Evolutionary conservation across 2,797 vertebrate species (phyloP), one percentile per base, ranked within the genome.

Genomic region (Macroramphosus scolopax): DNA sequence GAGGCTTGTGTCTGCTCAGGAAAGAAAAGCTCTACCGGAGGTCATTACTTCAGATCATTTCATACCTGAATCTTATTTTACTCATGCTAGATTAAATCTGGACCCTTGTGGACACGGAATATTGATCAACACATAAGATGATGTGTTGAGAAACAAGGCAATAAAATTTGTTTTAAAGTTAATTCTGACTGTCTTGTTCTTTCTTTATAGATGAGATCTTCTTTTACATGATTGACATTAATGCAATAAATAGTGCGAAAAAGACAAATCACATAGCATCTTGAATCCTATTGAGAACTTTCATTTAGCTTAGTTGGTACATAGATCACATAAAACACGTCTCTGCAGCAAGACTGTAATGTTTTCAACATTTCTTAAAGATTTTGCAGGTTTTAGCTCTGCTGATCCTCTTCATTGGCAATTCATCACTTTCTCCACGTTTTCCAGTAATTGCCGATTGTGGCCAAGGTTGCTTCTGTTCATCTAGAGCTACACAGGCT

Each of bases 131-230:
- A 30, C 44, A 50, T 40, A 12, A 22, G 30, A 44, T 36, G 17
- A n/a, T n/a, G n/a, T n/a, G n/a, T n/a, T n/a, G n/a, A 62, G 31
- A 14, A 63, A 53, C 40, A 63, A 63, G 43, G 51, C 58, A 80
- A 63, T 83, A 78, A 80, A 78, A 26, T 1, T 43, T 40, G 13
- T 75, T 70, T 61, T 44, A 55, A 58, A 39, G 11, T 2, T 30
- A 2, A n/a, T 18, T 35, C 16, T 54, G 5, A 42, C 8, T 42
- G 11, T 22, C 20, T n/a, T 33, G 8, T 43, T 56, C 2, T 30
- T 41, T 26, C 6, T 18, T 39, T 9, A 29, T 22, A 13, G 30
- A 12, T 8, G 4, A 18, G 5, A 45, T 38, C 4, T 42, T 3
- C 9, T 54, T 26, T 15, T 29, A 36, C 15, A 42, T 17, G 49